Evolutionary conservation across 2,797 vertebrate species (phyloP).

Genomic region (Takifugu rubripes): DNA sequence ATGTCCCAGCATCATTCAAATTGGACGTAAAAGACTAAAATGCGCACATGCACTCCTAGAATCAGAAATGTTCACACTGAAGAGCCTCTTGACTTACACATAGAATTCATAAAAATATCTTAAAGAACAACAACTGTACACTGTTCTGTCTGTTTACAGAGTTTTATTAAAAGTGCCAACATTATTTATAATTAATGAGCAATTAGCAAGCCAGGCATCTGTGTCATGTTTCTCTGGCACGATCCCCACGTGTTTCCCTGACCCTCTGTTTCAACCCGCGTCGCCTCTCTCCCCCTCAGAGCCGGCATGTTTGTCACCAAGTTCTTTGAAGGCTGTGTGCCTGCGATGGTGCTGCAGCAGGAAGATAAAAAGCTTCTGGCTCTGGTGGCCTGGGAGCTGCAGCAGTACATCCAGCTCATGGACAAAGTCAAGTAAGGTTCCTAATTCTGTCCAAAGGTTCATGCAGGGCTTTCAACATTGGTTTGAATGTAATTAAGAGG

Average conservation of each 20-base stretch:
- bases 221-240: slow-evolving; percentile 10
- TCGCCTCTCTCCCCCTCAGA: slow-evolving; percentile 61
- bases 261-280: slow-evolving; percentile 1
- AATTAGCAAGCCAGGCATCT: slow-evolving; percentile 53
- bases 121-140: slow-evolving; percentile 2
- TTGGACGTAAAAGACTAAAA: slow-evolving; percentile 8
- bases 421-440: slow-evolving; percentile 88
- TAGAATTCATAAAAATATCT: slow-evolving; percentile 12
- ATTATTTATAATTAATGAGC: slow-evolving; percentile 57
- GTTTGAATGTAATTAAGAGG: not conserved
- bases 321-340: slow-evolving; percentile 89
- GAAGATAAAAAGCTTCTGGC: slow-evolving; percentile 88
- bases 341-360: slow-evolving; percentile 79
- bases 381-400: slow-evolving; percentile 84
- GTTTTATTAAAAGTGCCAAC: slow-evolving; percentile 40
- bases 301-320: slow-evolving; percentile 94
- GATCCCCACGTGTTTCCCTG: slow-evolving; percentile 8
- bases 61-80: slow-evolving; percentile 29
- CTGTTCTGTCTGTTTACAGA: slow-evolving; percentile 30
- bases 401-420: slow-evolving; percentile 86
- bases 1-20: slow-evolving; percentile 8
- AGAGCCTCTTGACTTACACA: slow-evolving; percentile 33
- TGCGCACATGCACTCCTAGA: slow-evolving; percentile 41
- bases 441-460: not conserved
- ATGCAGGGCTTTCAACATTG: not conserved